These are phyloP conservation scores for Diarsia brunnea DNA, from an alignment of 2,888 invertebrate species.

Conservation along the genomic window DNA sequence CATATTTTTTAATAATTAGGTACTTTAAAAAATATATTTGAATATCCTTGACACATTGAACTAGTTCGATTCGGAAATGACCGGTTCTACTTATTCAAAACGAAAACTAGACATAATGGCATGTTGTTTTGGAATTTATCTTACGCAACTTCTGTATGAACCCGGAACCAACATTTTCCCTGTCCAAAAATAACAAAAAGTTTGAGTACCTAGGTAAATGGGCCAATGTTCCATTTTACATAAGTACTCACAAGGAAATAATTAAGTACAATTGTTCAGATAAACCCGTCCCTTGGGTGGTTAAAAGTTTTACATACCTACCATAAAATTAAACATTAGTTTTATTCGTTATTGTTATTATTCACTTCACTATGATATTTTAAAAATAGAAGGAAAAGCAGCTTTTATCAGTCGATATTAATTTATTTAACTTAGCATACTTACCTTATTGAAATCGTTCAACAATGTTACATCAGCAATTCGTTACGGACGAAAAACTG, in stretches of 20 bases:
- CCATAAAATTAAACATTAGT: neutral
- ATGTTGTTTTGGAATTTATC: constrained; percentile 22
- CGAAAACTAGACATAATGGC: constrained; percentile 31
- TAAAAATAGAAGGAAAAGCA: neutral
- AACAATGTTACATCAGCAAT: constrained; percentile 48
- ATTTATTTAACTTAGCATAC: neutral
- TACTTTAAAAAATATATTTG: neutral
- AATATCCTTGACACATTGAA: neutral
- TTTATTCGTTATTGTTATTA: neutral
- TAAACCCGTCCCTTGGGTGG: constrained; percentile 5
- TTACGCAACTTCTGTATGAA: constrained; percentile 11
- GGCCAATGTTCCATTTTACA: constrained; percentile 29
- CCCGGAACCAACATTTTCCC: constrained; percentile 25
- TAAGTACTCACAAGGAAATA: constrained; percentile 21
- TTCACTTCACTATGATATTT: neutral
- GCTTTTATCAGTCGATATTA: neutral
- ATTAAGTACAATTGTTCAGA: constrained; percentile 8
- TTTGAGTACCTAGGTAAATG: constrained; percentile 27
- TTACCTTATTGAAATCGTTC: constrained; percentile 18
- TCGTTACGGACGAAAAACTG: neutral
- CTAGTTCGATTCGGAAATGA: constrained; percentile 20
- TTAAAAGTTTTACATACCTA: constrained; percentile 1
- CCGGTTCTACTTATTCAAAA: constrained; percentile 29
- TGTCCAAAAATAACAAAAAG: neutral
- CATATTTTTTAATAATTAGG: neutral